A percentile compares a stretch with the other conserved stretches of the same genome.
Conservation (phyloP, 2,888 invertebrate species). For the Pseudoips prasinana region DNA sequence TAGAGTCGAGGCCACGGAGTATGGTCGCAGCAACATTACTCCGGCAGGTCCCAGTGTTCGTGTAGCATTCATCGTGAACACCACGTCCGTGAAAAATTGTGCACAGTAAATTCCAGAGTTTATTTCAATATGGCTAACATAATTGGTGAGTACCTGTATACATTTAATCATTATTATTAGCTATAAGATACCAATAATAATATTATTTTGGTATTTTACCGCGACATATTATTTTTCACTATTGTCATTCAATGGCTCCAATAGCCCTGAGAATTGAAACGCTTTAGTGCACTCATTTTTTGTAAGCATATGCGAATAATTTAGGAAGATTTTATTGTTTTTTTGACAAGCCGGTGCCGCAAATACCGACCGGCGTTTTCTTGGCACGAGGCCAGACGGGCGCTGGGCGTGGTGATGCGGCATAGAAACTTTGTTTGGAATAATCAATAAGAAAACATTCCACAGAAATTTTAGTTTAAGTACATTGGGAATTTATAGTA, state of each 20-base stretch:
- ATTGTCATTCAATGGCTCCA: background rate
- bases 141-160: slow-evolving; percentile 69
- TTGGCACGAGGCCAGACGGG: slow-evolving; percentile 66
- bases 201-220: background rate
- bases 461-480: slow-evolving; percentile 2
- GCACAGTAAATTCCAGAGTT: slow-evolving; percentile 35
- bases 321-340: background rate
- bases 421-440: slow-evolving; percentile 39
- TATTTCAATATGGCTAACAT: slow-evolving; percentile 64
- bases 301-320: background rate
- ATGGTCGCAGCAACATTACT: slow-evolving; percentile 25
- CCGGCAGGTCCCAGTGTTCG: slow-evolving; percentile 24
- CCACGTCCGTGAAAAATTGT: slow-evolving; percentile 38
- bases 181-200: background rate
- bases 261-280: background rate
- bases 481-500: no score
- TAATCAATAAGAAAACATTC: slow-evolving; percentile 29
- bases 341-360: slow-evolving; percentile 45
- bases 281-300: background rate
- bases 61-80: slow-evolving; percentile 47
- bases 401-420: slow-evolving; percentile 59
- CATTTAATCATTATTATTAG: slow-evolving; percentile 13
- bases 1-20: slow-evolving; percentile 37
- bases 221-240: background rate
- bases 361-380: slow-evolving; percentile 54